These are phyloP conservation scores for Ashinkailepas kermadecensis DNA, from an alignment of 2,888 invertebrate species.

Conservation along the genomic window DNA sequence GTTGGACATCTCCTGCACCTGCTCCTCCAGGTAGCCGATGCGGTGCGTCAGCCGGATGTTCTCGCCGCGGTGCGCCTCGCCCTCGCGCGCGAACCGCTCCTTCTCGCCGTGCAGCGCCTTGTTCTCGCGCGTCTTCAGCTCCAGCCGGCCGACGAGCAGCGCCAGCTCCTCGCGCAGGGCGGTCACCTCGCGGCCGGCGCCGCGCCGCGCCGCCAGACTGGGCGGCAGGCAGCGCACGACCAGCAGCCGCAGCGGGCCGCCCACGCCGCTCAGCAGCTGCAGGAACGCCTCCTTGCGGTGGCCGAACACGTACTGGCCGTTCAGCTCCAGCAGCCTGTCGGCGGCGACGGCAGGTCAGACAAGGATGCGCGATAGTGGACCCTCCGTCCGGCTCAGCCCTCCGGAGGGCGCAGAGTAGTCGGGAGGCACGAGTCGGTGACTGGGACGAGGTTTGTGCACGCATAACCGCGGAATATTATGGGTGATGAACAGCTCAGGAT, in stretches of 20 bases:
- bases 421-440: no score
- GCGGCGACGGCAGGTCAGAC: background rate
- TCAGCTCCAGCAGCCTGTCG: slow-evolving; percentile 66
- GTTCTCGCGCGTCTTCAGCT: slow-evolving; percentile 56
- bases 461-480: no score
- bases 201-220: slow-evolving; percentile 61
- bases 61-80: slow-evolving; percentile 50
- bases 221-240: slow-evolving; percentile 18
- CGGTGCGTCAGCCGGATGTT: slow-evolving; percentile 77
- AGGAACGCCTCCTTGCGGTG: slow-evolving; percentile 32
- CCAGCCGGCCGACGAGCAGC: slow-evolving; percentile 52
- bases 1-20: slow-evolving; percentile 41
- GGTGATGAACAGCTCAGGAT: no score
- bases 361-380: background rate
- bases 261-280: slow-evolving; percentile 18
- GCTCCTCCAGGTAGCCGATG: slow-evolving; percentile 82
- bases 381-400: no score
- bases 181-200: slow-evolving; percentile 60
- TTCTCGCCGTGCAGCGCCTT: slow-evolving; percentile 36
- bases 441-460: no score
- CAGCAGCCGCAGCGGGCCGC: slow-evolving; percentile 20
- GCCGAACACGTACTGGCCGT: slow-evolving; percentile 64
- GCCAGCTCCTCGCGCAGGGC: slow-evolving; percentile 53
- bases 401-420: no score
- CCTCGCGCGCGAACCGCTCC: slow-evolving; percentile 39